These are phyloP conservation scores for Chaenocephalus aceratus DNA, from an alignment of 2,113 vertebrate genomes.

Conservation along the genomic window DNA sequence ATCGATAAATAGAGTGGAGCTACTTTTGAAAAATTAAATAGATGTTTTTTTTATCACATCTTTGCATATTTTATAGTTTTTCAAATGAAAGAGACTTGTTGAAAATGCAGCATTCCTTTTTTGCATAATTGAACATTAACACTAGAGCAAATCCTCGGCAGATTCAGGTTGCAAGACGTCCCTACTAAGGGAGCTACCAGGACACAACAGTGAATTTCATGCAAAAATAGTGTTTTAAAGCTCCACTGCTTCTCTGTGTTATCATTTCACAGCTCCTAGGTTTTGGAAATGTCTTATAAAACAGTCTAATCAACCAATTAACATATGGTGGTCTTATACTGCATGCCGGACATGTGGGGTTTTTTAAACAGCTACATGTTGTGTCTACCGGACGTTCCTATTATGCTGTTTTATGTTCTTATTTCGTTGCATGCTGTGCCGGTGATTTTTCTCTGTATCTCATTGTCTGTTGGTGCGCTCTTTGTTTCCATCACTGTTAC, in stretches of 20 bases:
- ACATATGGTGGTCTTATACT: neutral
- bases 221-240: conserved; percentile 4
- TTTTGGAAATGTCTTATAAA: conserved; percentile 2
- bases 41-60: neutral
- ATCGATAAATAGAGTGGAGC: neutral
- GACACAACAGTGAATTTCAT: neutral
- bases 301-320: neutral
- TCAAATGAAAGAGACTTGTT: neutral
- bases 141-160: neutral
- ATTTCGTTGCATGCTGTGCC: conserved; percentile 58
- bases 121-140: neutral
- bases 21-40: neutral
- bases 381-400: conserved; percentile 9
- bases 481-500: conserved; percentile 74
- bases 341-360: neutral
- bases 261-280: neutral
- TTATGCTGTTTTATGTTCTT: conserved; percentile 46
- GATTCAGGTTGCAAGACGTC: neutral
- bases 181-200: neutral
- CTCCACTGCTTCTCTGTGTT: conserved; percentile 1
- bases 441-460: conserved; percentile 64
- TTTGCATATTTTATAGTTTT: neutral
- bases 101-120: neutral
- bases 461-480: conserved; percentile 71
- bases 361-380: neutral